Evolutionary conservation across 2,113 vertebrate genomes (phyloP), one percentile per base, ranked within the genome.

Genomic region (Rhinichthys klamathensis): DNA sequence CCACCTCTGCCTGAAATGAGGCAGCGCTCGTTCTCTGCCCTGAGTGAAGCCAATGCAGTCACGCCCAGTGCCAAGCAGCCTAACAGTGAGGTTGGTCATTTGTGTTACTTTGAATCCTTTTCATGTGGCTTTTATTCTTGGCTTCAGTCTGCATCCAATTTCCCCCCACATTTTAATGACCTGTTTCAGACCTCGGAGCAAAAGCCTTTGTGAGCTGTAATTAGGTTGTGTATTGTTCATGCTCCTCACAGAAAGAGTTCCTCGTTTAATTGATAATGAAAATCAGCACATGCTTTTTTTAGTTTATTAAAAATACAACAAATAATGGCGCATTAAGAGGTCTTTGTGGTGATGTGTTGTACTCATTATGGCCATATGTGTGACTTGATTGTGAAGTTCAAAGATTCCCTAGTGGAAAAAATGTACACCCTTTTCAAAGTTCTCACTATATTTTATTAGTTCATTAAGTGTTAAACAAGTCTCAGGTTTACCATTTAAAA

Each of bases 81-180:
- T 3, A 83, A 83, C 72, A 90, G 92, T 27, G 92, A 95, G 95
- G 97, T 97, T 88, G 91, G 91, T 85, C 7, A 76, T 46, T 16
- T 73, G 21, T 60, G 44, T n/a, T n/a, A 30, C n/a, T 41, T 38
- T 23, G 13, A 30, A 16, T 65, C 18, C 70, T 38, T 61, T 84
- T 84, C 10, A 51, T 25, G 25, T 77, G 41, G 35, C 4, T 58
- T 49, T 60, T 46, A 84, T 46, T 84, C 11, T 60, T 80, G 49
- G 63, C 27, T 23, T 38, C 35, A 23, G n/a, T 12, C 25, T n/a
- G 35, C 35, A 56, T 15, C 32, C 60, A n/a, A n/a, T 83, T 41
- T 73, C 7, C 30, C 6, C 13, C 49, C 27, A 67, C 30, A 18
- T 79, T 79, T 79, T 41, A 81, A 69, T 51, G 25, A 51, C 27